Percentiles rank a stretch among this genome's conserved stretches.
phyloP scores from a whole-genome alignment of 2,113 vertebrate species.

The Picathartes gymnocephalus region DNA sequence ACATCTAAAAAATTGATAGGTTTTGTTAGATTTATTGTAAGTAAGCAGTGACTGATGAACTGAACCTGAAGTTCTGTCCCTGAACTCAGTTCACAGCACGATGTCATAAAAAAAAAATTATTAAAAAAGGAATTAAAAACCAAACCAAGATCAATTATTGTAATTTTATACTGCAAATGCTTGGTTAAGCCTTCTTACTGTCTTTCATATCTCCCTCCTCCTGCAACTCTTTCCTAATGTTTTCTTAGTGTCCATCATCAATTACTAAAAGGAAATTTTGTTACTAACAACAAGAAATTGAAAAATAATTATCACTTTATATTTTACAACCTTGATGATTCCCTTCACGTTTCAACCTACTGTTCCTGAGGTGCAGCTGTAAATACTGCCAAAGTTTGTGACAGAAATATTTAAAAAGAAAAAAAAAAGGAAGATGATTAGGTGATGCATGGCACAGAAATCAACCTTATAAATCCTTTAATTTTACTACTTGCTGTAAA shows the following conservation, averaged over 20 bases:
- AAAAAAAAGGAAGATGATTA: rapidly evolving
- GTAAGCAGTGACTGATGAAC: background rate
- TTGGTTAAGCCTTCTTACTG: background rate
- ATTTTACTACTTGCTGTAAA: background rate
- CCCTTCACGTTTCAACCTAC: background rate
- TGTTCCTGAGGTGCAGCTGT: background rate
- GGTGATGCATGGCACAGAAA: background rate
- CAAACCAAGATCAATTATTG: background rate
- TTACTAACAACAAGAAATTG: background rate
- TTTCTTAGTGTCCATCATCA: rapidly evolving
- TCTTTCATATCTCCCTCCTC: background rate
- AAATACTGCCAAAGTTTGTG: background rate
- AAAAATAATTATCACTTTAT: background rate
- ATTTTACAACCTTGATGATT: background rate
- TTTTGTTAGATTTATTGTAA: background rate
- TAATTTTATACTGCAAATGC: background rate
- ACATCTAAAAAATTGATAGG: background rate
- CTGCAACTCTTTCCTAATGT: background rate
- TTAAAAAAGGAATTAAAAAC: background rate
- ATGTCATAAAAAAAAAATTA: background rate
- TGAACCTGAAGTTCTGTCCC: background rate
- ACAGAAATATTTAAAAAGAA: background rate
- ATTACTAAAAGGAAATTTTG: background rate
- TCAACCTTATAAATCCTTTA: background rate
- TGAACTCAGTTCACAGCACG: background rate